Conservation (phyloP, 2,113 vertebrate genomes). For the Psittacus erithacus region DNA sequence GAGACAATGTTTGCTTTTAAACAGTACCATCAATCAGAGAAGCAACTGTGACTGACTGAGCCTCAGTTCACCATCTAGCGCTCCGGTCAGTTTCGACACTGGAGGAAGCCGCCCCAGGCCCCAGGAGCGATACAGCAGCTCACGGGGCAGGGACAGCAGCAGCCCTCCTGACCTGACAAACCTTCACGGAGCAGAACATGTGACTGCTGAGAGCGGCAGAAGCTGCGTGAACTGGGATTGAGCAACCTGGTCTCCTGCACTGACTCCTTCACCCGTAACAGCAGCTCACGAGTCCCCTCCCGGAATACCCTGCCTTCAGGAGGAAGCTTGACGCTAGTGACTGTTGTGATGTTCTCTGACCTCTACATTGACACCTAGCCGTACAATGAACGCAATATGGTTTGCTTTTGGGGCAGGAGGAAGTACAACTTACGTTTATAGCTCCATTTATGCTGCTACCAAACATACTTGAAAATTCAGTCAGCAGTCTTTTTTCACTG, state of each 20-base stretch:
- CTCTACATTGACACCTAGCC: fast-evolving
- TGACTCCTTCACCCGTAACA: fast-evolving
- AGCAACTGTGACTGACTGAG: neutral
- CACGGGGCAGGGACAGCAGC: fast-evolving
- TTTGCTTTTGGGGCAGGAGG: neutral
- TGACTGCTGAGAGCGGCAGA: neutral
- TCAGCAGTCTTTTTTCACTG: neutral
- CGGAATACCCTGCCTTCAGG: neutral
- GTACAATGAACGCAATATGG: fast-evolving
- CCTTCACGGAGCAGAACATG: neutral
- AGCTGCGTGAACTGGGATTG: fast-evolving
- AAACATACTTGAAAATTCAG: neutral
- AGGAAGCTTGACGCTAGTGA: fast-evolving
- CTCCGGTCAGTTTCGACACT: fast-evolving
- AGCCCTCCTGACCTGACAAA: neutral
- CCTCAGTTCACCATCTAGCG: fast-evolving
- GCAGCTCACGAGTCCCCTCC: fast-evolving
- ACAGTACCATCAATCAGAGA: neutral
- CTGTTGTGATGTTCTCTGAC: neutral
- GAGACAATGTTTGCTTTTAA: neutral
- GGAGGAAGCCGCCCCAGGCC: neutral
- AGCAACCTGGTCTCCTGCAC: neutral
- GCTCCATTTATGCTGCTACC: neutral
- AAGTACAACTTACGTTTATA: fast-evolving
- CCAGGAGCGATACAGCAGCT: neutral